Conservation (phyloP, 2,797 vertebrate species). For the Melanotaenia pygmaea region DNA sequence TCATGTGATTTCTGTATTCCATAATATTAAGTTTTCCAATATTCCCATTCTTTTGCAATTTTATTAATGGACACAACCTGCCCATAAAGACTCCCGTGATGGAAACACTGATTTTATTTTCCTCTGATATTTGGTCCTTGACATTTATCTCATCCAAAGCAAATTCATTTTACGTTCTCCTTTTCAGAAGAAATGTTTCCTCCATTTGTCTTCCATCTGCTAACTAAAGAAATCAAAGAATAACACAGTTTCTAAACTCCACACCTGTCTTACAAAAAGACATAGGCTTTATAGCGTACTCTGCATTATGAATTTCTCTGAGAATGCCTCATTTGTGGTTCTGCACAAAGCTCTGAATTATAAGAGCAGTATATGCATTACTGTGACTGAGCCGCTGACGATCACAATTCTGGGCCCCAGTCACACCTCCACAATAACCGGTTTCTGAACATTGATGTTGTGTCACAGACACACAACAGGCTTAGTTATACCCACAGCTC, state of each 20-base stretch:
- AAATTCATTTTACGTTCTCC: conserved; percentile 12
- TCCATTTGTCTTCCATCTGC: conserved; percentile 42
- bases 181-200: conserved; percentile 24
- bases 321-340: conserved; percentile 25
- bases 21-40: not conserved
- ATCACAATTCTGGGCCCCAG: conserved; percentile 47
- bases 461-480: conserved; percentile 63
- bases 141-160: conserved; percentile 36
- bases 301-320: conserved; percentile 10
- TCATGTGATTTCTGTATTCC: not conserved
- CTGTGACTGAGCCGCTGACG: conserved; percentile 63
- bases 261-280: conserved; percentile 14
- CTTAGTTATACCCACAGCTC: conserved; percentile 68
- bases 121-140: conserved; percentile 31
- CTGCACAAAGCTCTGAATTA: conserved; percentile 37
- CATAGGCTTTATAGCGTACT: conserved; percentile 25
- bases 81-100: not conserved
- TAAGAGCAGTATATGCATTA: conserved; percentile 37
- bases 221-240: conserved; percentile 43
- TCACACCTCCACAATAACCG: conserved; percentile 63
- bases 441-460: conserved; percentile 45
- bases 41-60: not conserved
- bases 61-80: not conserved
- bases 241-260: conserved; percentile 13
- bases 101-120: conserved; percentile 1